Base-by-base conservation (phyloP, 2,888 invertebrate species). In the Magallana nippona region DNA sequence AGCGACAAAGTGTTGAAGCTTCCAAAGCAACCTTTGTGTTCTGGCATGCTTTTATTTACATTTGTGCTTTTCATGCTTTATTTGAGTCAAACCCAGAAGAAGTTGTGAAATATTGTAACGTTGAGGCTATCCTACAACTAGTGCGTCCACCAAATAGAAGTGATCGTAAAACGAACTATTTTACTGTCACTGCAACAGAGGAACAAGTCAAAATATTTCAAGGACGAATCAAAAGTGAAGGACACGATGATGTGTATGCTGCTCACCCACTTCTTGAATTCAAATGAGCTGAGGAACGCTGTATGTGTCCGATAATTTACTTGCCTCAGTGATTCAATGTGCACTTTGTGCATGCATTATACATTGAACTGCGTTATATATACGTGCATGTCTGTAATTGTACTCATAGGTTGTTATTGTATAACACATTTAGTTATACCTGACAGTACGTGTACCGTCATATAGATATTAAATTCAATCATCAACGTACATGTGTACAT, bases 11-110 rank as follows among this genome's bases (percentile, higher is more conserved):
- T 0, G 27, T 71, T 13, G 27, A 22, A 11, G 27, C 71, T 10
- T 22, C 22, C 15, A 10, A 10, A 71, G 71, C 71, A 1, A 71
- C 71, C 1, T 71, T 19, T 27, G 71, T 71, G 27, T 71, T 71
- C 27, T 71, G 71, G 71, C 71, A 71, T 71, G 10, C 71, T 15
- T 71, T 71, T 71, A 27, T 71, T 13, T 71, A 71, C 71, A 71
- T 71, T 3, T 71, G 71, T 71, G 71, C 71, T 27, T 71, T 71
- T 27, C 71, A 71, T 32, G 27, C 71, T 27, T 27, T 71, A 15
- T 71, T 27, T 32, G 71, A 71, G 32, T 22, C 27, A 1, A 32
- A 71, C 71, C 71, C 71, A 15, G 71, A 71, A 13, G 71, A 71
- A 32, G 71, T 71, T 15, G 32, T 71, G 71, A 71, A 22, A 15